phyloP scores from a whole-genome alignment of 2,888 invertebrate species.

The Hedya salicella region DNA sequence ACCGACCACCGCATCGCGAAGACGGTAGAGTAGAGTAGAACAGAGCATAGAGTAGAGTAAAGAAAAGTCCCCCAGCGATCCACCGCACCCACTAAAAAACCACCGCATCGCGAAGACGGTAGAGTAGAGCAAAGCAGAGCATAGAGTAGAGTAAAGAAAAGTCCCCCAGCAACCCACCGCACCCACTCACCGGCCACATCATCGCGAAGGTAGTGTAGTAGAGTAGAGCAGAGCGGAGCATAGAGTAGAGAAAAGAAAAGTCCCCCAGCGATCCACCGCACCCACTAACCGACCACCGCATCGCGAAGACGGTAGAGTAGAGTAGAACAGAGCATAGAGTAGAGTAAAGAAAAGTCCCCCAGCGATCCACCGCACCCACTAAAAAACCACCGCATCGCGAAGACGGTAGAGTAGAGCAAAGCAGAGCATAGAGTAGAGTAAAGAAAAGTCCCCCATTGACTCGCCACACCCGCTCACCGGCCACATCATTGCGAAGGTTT shows the following conservation, averaged over 20 bases:
- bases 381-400: background rate
- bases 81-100: background rate
- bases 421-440: too few relatives aligned
- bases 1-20: too few relatives aligned
- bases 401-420: too few relatives aligned
- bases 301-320: too few relatives aligned
- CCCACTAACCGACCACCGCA: too few relatives aligned
- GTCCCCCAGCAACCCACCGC: background rate
- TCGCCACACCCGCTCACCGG: background rate
- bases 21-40: too few relatives aligned
- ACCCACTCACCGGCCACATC: background rate
- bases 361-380: background rate
- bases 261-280: too few relatives aligned
- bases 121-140: too few relatives aligned
- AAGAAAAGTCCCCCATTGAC: background rate
- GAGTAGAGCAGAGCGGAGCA: too few relatives aligned
- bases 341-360: conserved; percentile 1
- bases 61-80: conserved; percentile 10
- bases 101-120: too few relatives aligned
- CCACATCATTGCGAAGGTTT: conserved; percentile 7
- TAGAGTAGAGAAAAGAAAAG: too few relatives aligned
- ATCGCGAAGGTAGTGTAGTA: conserved; percentile 8
- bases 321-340: background rate
- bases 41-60: background rate
- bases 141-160: too few relatives aligned